Base-by-base conservation (phyloP, 2,888 invertebrate species). In the Onthophagus sagittarius region DNA sequence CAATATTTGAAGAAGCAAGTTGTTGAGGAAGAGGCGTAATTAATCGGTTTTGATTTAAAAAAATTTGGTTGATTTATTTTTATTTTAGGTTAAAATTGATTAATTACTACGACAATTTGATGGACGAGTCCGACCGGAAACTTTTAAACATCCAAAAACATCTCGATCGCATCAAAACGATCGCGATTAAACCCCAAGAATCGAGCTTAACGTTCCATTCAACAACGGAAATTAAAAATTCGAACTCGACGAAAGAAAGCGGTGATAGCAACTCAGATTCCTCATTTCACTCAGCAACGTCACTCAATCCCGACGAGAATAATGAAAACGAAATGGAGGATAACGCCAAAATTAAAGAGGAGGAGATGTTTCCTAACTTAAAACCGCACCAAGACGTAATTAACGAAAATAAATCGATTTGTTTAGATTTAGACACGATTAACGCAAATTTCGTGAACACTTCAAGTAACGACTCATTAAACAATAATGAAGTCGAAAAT, bases 61-160 rank as follows among this genome's bases (percentile, higher is more conserved):
- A 39, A 33, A 23, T 62, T 73, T 72, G 72, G 69, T 76, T 75
- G n/a, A n/a, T n/a, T n/a, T n/a, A n/a, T n/a, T n/a, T n/a, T n/a
- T n/a, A n/a, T 87, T 86, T 53, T 77, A 91, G 91, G 67, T 86
- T 86, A 73, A 88, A 89, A 82, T 87, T 90, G 78, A 86, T 89
- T 79, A 88, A 88, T 78, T 91, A 91, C 81, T 92, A 92, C 78
- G 87, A 89, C n/a, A 88, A 90, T 79, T 81, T 92, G 63, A 89
- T 88, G 62, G 87, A 87, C 81, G 88, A 89, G 78, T 88, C 89
- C 0, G 89, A 90, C 74, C 88, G 87, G 77, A 87, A 88, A 74
- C 80, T 83, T 82, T 75, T 83, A 53, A 79, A 80, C 77, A 82
- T 84, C 7, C 81, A 82, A 70, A 79, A 78, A 39, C 80, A 83